Percentiles rank a stretch among this genome's conserved stretches.
phyloP scores from a whole-genome alignment of 1,140 invertebrate species.

The Fopius arisanus region DNA sequence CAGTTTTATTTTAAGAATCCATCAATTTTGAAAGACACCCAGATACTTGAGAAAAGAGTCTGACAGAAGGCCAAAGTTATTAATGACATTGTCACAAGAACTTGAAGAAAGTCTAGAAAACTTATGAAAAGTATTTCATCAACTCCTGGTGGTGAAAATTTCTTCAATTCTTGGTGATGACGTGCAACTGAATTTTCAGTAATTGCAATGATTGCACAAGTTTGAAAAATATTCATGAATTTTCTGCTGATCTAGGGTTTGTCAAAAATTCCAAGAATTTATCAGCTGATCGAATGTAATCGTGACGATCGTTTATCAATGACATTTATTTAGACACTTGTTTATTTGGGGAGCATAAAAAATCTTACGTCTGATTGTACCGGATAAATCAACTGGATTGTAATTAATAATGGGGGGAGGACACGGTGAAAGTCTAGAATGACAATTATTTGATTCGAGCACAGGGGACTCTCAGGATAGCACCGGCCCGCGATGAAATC shows the following conservation, averaged over 20 bases:
- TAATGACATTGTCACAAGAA: neutral
- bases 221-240: too few species aligned
- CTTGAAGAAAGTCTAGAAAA: neutral
- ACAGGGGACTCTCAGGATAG: too few species aligned
- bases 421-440: too few species aligned
- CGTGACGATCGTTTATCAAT: constrained; percentile 54
- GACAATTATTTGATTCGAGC: too few species aligned
- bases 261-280: too few species aligned
- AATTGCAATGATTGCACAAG: too few species aligned
- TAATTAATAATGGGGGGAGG: too few species aligned
- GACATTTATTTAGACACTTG: constrained; percentile 39
- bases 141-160: too few species aligned
- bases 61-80: neutral
- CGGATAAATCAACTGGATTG: neutral
- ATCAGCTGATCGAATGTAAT: neutral
- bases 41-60: neutral
- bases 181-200: too few species aligned
- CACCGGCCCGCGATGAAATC: too few species aligned
- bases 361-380: neutral
- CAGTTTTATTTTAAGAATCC: constrained; percentile 6
- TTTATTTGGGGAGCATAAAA: neutral
- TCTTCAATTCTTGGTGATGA: too few species aligned
- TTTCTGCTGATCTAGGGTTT: too few species aligned
- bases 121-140: neutral
- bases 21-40: neutral